Base-by-base conservation (phyloP, 2,888 invertebrate species). In the Scaptomyza caliginosa region DNA sequence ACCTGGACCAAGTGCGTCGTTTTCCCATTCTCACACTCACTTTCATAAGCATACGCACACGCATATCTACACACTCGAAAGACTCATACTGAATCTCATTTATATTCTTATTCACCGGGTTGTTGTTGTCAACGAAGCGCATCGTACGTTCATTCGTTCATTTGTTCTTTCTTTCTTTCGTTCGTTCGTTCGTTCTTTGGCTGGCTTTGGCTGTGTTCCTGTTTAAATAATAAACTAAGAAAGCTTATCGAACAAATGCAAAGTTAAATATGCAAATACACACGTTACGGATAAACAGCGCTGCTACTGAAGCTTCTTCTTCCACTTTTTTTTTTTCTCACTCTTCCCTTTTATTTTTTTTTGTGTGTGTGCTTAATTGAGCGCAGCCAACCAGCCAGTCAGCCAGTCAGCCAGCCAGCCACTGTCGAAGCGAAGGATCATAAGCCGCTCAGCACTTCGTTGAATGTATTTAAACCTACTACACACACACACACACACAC, bases 161-260 rank as follows among this genome's bases (percentile, higher is more conserved):
- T n/a, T n/a, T n/a, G 2, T 21, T 21, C 21, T 2, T 21, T 21
- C 21, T 4, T 21, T 21, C 21, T 2, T 21, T 21, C 6, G 4
- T n/a, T 30, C 28, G n/a, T 30, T 34, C 7, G 32, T 34, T 34
- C 2, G 13, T 34, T 32, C 6, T 8, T 26, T 26, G 26, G 10
- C 10, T 26, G 26, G 10, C 21, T 21, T 48, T 66, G 51, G 57
- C 67, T 58, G 62, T 60, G 67, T 58, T 75, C 67, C 79, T 78
- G 71, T 78, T 76, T 78, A 76, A 78, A 76, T 76, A 76, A 78
- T 76, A 76, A 76, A 76, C 76, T 76, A 78, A 71, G 76, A 64
- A 75, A 78, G 76, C 76, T 78, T 76, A 76, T 76, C 75, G 76
- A 78, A 58, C 67, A 76, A 76, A 76, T 78, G 78, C 75, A 76